Evolutionary conservation across 2,113 vertebrate genomes (phyloP), one percentile per base, ranked within the genome.

Genomic region (Gymnorhina tibicen): DNA sequence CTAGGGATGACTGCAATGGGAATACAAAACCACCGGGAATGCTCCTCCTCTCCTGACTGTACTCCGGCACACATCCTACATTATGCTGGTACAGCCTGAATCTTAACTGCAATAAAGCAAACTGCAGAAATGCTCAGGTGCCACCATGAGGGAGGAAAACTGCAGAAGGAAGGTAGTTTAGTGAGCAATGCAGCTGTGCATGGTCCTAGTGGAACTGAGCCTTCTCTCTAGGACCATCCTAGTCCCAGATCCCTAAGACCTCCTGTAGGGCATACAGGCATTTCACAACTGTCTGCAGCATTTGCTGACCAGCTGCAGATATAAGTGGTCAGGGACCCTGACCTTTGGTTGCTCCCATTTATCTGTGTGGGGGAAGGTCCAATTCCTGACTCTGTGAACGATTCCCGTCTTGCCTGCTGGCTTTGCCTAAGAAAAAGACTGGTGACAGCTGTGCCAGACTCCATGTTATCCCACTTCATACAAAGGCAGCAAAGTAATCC

Each of bases 101-200:
- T 66, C 80, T 69, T n/a, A 78, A 13, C 52, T 62, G 47, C 56
- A 66, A 3, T 46, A 56, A 67, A 75, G 41, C 56, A 74, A 52
- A 27, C 16, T 59, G 44, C 55, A 66, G 83, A 58, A 89, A 46
- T 7, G 13, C 22, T 82, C 19, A 8, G 47, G 39, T 59, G 30
- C 35, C 47, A 47, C 56, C 60, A 10, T 4, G 30, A 87, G 55
- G n/a, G 49, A 59, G 46, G 4, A 30, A 44, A 33, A 24, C 72
- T 26, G 35, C 39, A 55, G 64, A 41, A 32, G 37, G 56, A n/a
- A 63, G 62, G 42, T 5, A 16, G 33, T 30, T 64, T 4, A 67
- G 17, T 13, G 44, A 70, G 39, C 60, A 35, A 7, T 0, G 0
- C 5, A 30, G n/a, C 44, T 56, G 8, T 13, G 23, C 14, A 0